A percentile compares a stretch with the other conserved stretches of the same genome.
Conservation (phyloP, 2,888 invertebrate species). For the Adelphocoris suturalis region DNA sequence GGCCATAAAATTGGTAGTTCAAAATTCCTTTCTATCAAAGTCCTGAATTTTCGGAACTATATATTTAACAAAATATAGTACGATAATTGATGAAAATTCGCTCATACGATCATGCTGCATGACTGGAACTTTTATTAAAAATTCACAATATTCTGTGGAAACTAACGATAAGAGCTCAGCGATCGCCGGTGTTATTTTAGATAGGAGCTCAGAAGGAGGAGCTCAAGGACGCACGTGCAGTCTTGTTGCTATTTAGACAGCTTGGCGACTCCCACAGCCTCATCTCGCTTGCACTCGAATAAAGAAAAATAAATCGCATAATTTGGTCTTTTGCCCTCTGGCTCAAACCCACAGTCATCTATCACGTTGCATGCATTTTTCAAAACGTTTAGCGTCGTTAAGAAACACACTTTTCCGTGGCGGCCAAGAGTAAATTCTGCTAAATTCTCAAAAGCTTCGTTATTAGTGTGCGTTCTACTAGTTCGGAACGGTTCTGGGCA, state of each 20-base stretch:
- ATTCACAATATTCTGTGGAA: too few species aligned
- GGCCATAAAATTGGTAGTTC: too few species aligned
- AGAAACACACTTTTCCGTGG: background rate
- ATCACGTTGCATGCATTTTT: background rate
- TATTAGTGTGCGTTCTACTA: too few species aligned
- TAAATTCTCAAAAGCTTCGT: too few species aligned
- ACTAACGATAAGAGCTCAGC: background rate
- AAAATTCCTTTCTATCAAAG: too few species aligned
- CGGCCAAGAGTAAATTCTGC: background rate
- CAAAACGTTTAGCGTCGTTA: background rate
- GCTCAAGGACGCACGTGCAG: slow-evolving; percentile 58
- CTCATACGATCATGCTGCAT: too few species aligned
- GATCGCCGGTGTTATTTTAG: background rate
- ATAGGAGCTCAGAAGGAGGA: background rate
- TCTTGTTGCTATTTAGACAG: slow-evolving; percentile 48
- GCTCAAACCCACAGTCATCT: background rate
- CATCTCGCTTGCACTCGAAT: background rate
- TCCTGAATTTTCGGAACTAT: too few species aligned
- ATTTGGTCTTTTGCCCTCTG: slow-evolving; percentile 25
- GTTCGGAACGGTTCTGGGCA: too few species aligned
- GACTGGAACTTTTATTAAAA: too few species aligned
- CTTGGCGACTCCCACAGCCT: slow-evolving; percentile 1
- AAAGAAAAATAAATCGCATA: slow-evolving; percentile 1
- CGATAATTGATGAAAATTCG: too few species aligned
- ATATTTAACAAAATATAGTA: too few species aligned